Conservation (phyloP, 2,888 invertebrate genomes). For the Timema podura region DNA sequence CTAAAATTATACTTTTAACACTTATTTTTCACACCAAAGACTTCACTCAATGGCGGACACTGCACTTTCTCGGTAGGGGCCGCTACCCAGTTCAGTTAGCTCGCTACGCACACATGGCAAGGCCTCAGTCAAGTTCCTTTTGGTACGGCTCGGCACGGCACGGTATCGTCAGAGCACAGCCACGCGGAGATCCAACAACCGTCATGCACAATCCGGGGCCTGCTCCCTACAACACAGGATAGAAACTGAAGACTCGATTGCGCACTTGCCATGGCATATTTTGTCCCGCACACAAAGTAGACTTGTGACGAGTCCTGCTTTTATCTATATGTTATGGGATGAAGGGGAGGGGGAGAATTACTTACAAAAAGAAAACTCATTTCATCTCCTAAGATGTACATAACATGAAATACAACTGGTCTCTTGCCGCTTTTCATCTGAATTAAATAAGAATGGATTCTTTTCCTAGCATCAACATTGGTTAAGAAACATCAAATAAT, state of each 20-base stretch:
- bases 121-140: constrained; percentile 21
- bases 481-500: too few species aligned
- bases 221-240: constrained; percentile 19
- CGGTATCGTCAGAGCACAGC: constrained; percentile 23
- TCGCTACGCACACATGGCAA: constrained; percentile 26
- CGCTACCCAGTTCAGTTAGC: constrained; percentile 17
- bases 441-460: constrained; percentile 18
- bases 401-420: constrained; percentile 24
- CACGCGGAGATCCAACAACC: constrained; percentile 25
- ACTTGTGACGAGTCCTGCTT: constrained; percentile 23
- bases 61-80: constrained; percentile 22
- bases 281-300: constrained; percentile 3
- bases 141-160: constrained; percentile 23
- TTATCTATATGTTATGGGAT: constrained; percentile 16
- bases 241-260: constrained; percentile 22
- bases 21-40: not conserved
- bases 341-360: not conserved
- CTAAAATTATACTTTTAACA: too few species aligned
- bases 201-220: constrained; percentile 26
- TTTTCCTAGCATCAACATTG: too few species aligned
- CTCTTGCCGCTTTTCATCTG: constrained; percentile 24
- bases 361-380: constrained; percentile 24
- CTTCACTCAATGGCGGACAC: constrained; percentile 21
- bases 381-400: constrained; percentile 23
- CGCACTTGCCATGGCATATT: constrained; percentile 23